phyloP scores from a whole-genome alignment of 2,888 invertebrate genomes.

The Tribolium freemani region DNA sequence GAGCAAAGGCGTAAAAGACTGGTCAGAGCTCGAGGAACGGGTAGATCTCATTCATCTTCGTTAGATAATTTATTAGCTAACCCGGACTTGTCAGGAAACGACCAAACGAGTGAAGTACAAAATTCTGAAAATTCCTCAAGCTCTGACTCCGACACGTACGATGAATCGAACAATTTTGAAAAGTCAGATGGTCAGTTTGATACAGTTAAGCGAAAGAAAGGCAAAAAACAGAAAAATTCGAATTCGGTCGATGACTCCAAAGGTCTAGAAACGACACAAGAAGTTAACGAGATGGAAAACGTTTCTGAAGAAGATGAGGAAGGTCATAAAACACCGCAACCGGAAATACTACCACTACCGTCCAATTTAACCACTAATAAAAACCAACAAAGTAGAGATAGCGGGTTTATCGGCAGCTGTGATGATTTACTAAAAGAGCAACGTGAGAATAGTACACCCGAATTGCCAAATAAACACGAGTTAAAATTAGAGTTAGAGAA shows the following conservation, averaged over 20 bases:
- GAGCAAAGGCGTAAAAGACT: constrained; percentile 86
- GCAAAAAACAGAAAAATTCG: constrained; percentile 76
- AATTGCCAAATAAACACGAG: constrained; percentile 56
- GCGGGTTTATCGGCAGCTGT: constrained; percentile 90
- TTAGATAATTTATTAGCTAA: constrained; percentile 82
- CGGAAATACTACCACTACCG: constrained; percentile 72
- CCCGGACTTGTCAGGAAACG: constrained; percentile 69
- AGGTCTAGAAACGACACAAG: constrained; percentile 75
- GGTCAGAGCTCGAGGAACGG: constrained; percentile 86
- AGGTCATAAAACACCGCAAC: constrained; percentile 78
- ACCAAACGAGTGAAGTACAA: constrained; percentile 64
- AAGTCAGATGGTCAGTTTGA: constrained; percentile 84
- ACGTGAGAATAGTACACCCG: constrained; percentile 68
- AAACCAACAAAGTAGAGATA: constrained; percentile 88
- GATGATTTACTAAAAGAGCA: constrained; percentile 84
- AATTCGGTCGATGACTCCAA: constrained; percentile 76
- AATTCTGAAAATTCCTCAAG: constrained; percentile 74
- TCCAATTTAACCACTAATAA: constrained; percentile 74
- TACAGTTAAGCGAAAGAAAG: constrained; percentile 87
- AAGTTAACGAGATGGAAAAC: constrained; percentile 71
- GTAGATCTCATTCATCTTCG: constrained; percentile 86
- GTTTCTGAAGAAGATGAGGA: constrained; percentile 77
- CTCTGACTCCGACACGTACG: constrained; percentile 81
- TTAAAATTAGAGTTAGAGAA: constrained; percentile 71
- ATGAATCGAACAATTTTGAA: constrained; percentile 79